Evolutionary conservation across 2,888 invertebrate genomes (phyloP).

Genomic region (Lymantria monacha): DNA sequence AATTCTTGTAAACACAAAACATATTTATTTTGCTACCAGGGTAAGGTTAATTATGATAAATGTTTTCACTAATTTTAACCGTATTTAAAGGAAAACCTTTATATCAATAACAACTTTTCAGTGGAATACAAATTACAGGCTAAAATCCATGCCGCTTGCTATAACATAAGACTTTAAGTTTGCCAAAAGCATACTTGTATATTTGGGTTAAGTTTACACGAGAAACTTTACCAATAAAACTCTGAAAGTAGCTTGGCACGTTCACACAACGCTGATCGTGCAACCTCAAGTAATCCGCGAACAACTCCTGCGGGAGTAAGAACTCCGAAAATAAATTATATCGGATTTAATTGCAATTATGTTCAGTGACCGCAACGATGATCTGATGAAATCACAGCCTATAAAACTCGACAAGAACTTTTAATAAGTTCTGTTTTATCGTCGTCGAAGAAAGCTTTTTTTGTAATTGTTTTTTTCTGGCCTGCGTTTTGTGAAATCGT

Average conservation of each 20-base stretch:
- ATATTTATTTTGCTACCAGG: too few relatives aligned
- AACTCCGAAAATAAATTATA: slow-evolving; percentile 45
- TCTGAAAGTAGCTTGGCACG: slow-evolving; percentile 28
- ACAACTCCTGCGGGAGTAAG: slow-evolving; percentile 35
- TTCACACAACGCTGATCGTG: slow-evolving; percentile 22
- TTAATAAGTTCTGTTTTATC: slow-evolving; percentile 30
- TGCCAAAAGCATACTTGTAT: slow-evolving; percentile 4
- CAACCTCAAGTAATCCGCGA: slow-evolving; percentile 31
- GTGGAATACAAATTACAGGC: too few relatives aligned
- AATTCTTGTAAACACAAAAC: too few relatives aligned
- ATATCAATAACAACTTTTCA: too few relatives aligned
- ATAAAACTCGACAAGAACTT: slow-evolving; percentile 21
- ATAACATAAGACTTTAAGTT: not conserved
- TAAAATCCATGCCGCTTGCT: too few relatives aligned
- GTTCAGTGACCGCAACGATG: slow-evolving; percentile 44
- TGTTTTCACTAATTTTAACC: too few relatives aligned
- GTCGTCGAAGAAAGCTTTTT: slow-evolving; percentile 23
- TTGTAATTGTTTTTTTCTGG: slow-evolving; percentile 37
- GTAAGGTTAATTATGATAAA: too few relatives aligned
- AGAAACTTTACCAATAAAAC: slow-evolving; percentile 36
- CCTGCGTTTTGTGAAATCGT: slow-evolving; percentile 16
- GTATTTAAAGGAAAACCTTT: too few relatives aligned
- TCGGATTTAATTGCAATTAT: slow-evolving; percentile 50
- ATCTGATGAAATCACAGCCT: slow-evolving; percentile 37
- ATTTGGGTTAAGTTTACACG: slow-evolving; percentile 18